These are phyloP conservation scores for Cladorhizidae sp. DNA, from an alignment of 37 sponge, comb jelly and placozoan genomes.

Conservation along the genomic window DNA sequence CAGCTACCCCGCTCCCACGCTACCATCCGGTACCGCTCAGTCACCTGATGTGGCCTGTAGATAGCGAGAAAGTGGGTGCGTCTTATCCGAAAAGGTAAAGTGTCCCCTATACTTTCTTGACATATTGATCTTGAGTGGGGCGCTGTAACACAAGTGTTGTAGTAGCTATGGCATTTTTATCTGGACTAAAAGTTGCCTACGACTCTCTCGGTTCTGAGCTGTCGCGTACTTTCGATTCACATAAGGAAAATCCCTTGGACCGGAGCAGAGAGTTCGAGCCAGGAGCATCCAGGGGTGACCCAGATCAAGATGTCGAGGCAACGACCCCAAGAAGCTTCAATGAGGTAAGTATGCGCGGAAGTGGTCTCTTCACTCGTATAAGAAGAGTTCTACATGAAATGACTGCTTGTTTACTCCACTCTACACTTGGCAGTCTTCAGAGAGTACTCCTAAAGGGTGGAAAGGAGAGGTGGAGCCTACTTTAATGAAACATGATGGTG, in stretches of 20 bases:
- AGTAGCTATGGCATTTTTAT: constrained; percentile 33
- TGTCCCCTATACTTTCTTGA: no score
- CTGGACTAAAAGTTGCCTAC: constrained; percentile 66
- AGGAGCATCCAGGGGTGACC: background rate
- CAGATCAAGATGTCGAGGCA: background rate
- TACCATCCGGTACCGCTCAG: no score
- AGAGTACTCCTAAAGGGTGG: background rate
- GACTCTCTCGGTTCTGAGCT: constrained; percentile 63
- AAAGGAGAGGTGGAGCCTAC: background rate
- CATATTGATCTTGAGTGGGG: no score
- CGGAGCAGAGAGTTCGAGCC: background rate
- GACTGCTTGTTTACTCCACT: background rate
- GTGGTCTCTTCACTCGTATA: no score
- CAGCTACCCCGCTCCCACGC: no score
- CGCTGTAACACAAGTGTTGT: no score
- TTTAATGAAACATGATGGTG: background rate
- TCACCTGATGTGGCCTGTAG: no score
- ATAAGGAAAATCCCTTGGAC: background rate
- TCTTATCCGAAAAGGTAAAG: no score
- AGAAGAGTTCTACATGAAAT: no score
- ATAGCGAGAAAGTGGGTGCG: no score
- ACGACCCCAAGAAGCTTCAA: background rate
- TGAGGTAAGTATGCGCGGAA: background rate
- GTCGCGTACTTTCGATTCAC: constrained; percentile 32
- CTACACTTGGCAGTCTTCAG: background rate